Base-by-base conservation (phyloP, 2,888 invertebrate species). In the Heliconius charithonia region DNA sequence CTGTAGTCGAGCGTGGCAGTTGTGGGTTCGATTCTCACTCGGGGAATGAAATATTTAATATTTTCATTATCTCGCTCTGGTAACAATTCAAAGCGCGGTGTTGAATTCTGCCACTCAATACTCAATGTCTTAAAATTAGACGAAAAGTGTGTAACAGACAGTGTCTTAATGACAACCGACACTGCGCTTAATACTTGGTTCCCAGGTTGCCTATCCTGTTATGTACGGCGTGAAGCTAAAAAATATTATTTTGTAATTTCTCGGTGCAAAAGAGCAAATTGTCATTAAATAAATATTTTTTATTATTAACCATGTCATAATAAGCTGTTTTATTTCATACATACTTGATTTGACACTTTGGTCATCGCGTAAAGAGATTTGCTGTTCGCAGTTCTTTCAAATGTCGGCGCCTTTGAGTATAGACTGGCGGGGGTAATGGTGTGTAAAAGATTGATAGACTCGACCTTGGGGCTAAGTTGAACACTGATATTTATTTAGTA, bases 381-480 rank as follows among this genome's bases (percentile, higher is more conserved):
- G 63, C 66, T 70, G 65, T 67, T 51, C 62, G n/a, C 59, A 82
- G 81, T 83, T 84, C 84, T 85, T 85, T 85, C 80, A 83, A 81
- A 84, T 80, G 83, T 79, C 82, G 81, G 84, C 81, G 83, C 80
- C 82, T 84, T 85, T 84, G 86, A 88, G 88, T 85, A 85, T 85
- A 85, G 87, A 87, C 87, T 86, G 91, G 87, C 89, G 84, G 85
- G 84, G 88, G 87, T 91, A 88, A 88, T 87, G 88, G 86, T 82
- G 87, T 83, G 87, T 83, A 84, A 85, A 83, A 87, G 88, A 88
- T 88, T 86, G 86, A 88, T 88, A 84, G 85, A 79, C 69, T 79
- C 81, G 80, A 82, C 85, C 83, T 85, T 84, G 84, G 70, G 69
- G 80, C 79, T 75, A 51, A 56, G 22, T 32, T 66, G 13, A 27